A percentile compares a stretch with the other conserved stretches of the same genome.
These are phyloP conservation scores for Pelmatolapia mariae DNA, from an alignment of 2,113 vertebrate genomes.

Conservation along the genomic window DNA sequence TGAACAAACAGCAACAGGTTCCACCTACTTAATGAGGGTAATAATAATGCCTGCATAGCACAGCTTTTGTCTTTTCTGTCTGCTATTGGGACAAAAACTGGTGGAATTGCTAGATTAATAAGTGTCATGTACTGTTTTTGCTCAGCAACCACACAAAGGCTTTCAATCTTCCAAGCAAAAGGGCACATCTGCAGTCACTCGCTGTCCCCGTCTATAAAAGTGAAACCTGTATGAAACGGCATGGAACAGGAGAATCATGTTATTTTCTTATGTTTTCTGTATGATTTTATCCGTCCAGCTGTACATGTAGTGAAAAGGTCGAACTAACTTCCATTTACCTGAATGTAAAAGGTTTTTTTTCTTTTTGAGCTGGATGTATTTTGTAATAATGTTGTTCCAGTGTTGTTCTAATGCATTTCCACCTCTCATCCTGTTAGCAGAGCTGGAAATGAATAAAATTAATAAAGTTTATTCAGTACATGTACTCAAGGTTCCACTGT, in stretches of 20 bases:
- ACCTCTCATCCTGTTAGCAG: neutral
- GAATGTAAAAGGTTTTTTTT: neutral
- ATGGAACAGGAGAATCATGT: neutral
- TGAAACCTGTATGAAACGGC: neutral
- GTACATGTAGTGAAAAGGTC: neutral
- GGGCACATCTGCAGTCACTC: neutral
- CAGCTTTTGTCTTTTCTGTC: neutral
- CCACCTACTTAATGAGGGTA: neutral
- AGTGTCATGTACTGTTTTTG: neutral
- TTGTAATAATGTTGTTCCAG: neutral
- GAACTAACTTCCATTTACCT: neutral
- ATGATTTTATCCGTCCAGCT: neutral
- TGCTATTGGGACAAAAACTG: neutral
- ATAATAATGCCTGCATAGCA: neutral
- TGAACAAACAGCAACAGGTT: neutral
- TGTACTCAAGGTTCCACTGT: neutral
- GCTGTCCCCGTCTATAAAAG: neutral
- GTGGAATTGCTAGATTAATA: neutral
- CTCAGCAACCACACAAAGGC: neutral
- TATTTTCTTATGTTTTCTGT: neutral
- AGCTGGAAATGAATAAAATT: neutral
- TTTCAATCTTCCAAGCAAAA: neutral
- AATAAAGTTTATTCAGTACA: slow-evolving; percentile 26
- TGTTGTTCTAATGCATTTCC: neutral
- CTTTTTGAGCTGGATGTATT: neutral